phyloP scores from a whole-genome alignment of 2,797 vertebrate species.

The Myotis findleyi region DNA sequence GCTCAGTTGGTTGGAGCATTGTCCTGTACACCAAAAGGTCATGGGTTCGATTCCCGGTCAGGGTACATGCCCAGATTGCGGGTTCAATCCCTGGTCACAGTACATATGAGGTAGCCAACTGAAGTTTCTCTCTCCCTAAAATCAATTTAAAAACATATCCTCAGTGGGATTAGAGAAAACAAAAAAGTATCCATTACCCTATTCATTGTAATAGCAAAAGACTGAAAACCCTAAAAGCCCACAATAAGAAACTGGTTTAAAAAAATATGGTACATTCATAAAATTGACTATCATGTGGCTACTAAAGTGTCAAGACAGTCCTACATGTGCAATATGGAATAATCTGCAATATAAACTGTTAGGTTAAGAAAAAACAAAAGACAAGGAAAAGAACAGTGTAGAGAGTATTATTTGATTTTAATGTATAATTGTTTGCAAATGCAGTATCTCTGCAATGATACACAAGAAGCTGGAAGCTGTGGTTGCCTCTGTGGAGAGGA shows the following conservation, averaged over 20 bases:
- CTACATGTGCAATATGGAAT: background rate
- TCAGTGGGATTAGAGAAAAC: background rate
- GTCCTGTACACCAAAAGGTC: background rate
- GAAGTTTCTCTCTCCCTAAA: background rate
- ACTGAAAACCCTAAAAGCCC: background rate
- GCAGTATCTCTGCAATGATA: background rate
- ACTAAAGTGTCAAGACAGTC: background rate
- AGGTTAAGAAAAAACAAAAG: background rate
- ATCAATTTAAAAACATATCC: background rate
- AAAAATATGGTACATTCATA: conserved; percentile 35
- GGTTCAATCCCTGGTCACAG: background rate
- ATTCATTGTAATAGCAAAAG: conserved; percentile 1
- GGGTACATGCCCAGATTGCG: background rate
- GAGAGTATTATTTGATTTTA: background rate
- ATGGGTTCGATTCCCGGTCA: background rate
- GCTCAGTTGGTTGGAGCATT: background rate
- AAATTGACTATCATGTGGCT: background rate
- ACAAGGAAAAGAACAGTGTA: background rate
- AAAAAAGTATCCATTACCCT: background rate
- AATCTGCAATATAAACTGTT: background rate
- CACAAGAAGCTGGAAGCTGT: background rate
- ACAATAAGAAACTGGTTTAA: background rate
- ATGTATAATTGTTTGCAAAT: background rate
- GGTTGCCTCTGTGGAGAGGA: background rate
- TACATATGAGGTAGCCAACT: background rate